Conservation (phyloP, 2,888 invertebrate genomes). For the Craniophora ligustri region DNA sequence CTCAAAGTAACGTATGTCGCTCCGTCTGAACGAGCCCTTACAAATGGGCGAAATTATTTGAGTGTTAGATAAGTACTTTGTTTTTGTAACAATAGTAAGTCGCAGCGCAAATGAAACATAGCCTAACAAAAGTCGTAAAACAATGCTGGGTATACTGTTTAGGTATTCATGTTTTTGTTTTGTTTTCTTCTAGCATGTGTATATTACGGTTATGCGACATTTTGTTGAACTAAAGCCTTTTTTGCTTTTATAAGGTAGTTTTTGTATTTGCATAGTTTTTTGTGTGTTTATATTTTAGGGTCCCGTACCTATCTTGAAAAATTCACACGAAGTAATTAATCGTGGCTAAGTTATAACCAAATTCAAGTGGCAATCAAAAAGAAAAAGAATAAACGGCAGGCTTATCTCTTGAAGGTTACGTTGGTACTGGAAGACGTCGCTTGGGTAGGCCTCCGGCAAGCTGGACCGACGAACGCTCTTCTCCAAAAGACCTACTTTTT, state of each 20-base stretch:
- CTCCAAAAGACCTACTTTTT: too few species aligned
- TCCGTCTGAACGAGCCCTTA: conserved; percentile 31
- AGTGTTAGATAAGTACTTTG: conserved; percentile 40
- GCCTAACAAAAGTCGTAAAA: conserved; percentile 43
- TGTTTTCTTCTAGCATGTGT: conserved; percentile 28
- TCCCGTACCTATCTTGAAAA: too few species aligned
- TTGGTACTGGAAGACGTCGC: too few species aligned
- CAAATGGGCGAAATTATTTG: conserved; percentile 35
- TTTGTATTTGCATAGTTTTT: conserved; percentile 16
- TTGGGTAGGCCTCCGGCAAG: too few species aligned
- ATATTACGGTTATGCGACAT: conserved; percentile 8
- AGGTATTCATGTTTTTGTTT: conserved; percentile 51
- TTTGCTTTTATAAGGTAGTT: conserved; percentile 25
- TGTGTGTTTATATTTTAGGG: conserved; percentile 1
- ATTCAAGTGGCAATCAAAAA: too few species aligned
- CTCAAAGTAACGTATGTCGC: conserved; percentile 39
- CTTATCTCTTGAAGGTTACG: too few species aligned
- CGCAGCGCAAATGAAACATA: conserved; percentile 25
- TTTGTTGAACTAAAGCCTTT: conserved; percentile 30
- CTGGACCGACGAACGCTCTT: too few species aligned
- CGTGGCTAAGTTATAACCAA: too few species aligned
- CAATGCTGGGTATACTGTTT: conserved; percentile 41
- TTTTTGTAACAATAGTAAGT: conserved; percentile 29
- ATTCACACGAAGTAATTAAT: too few species aligned
- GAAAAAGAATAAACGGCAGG: too few species aligned